Evolutionary conservation across 1,140 invertebrate species (phyloP).

Genomic region (Penaeus vannamei): DNA sequence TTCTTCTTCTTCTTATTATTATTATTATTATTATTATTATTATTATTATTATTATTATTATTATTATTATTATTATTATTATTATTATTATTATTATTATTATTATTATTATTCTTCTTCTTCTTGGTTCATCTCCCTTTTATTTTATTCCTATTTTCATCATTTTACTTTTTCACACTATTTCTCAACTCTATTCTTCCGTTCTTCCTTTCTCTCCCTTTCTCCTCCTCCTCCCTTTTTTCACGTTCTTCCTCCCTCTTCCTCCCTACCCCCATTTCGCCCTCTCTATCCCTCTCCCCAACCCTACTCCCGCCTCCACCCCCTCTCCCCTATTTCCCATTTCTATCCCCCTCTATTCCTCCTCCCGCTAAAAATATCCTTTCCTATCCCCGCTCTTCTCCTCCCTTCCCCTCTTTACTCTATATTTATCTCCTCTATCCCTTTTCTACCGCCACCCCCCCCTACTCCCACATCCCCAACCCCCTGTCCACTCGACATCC

Average conservation of each 20-base stretch:
- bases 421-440: too few species aligned
- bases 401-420: too few species aligned
- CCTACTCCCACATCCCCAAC: too few species aligned
- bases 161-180: not conserved
- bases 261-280: not conserved
- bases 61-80: not conserved
- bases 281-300: not conserved
- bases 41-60: not conserved
- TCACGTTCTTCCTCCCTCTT: not conserved
- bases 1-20: not conserved
- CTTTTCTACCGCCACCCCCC: too few species aligned
- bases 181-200: not conserved
- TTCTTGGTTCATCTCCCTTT: not conserved
- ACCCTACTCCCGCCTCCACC: not conserved
- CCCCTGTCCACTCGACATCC: not conserved
- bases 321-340: too few species aligned
- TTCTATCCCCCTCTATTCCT: too few species aligned
- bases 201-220: not conserved
- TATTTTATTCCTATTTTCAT: not conserved
- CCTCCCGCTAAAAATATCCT: too few species aligned
- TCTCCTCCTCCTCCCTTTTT: not conserved
- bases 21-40: not conserved
- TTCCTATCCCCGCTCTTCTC: too few species aligned
- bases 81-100: not conserved
- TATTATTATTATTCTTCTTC: not conserved